Percentiles rank a stretch among this genome's conserved stretches.
phyloP scores from a whole-genome alignment of 2,113 vertebrate genomes.

The Salvelinus namaycush region DNA sequence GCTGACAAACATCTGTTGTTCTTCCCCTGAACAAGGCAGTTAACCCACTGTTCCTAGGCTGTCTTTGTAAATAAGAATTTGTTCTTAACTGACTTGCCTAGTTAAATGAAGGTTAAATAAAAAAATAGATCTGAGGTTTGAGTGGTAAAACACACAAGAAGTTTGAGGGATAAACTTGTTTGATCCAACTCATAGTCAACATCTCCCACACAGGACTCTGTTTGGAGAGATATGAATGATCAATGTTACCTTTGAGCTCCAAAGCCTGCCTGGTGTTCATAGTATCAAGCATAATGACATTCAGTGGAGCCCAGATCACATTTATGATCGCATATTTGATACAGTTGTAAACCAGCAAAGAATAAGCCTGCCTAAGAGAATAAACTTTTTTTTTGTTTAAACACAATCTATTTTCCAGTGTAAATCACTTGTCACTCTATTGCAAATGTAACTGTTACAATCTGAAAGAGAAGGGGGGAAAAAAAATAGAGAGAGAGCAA shows the following conservation, averaged over 20 bases:
- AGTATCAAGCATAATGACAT: constrained; percentile 82
- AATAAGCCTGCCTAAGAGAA: constrained; percentile 87
- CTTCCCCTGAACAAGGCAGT: too few relatives aligned
- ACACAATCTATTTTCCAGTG: constrained; percentile 86
- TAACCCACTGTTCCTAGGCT: too few relatives aligned
- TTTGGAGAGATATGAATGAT: constrained; percentile 76
- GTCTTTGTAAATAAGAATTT: too few relatives aligned
- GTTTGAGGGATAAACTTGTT: constrained; percentile 51
- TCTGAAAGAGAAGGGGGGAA: constrained; percentile 78
- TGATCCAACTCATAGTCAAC: constrained; percentile 31
- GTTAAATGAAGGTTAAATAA: too few relatives aligned
- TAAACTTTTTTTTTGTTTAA: constrained; percentile 77
- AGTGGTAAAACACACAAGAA: constrained; percentile 34
- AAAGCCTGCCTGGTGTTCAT: constrained; percentile 76
- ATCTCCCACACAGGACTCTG: constrained; percentile 57
- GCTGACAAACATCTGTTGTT: too few relatives aligned
- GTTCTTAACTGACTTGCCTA: too few relatives aligned
- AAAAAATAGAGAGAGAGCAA: constrained; percentile 81
- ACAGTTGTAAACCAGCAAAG: constrained; percentile 88
- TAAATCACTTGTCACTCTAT: constrained; percentile 98
- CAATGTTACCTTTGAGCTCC: constrained; percentile 87
- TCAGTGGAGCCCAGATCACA: constrained; percentile 82
- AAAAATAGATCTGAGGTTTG: neutral
- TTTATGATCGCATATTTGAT: constrained; percentile 86
- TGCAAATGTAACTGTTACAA: constrained; percentile 89